phyloP scores from a whole-genome alignment of 2,113 vertebrate genomes.

The Edolisoma coerulescens region DNA sequence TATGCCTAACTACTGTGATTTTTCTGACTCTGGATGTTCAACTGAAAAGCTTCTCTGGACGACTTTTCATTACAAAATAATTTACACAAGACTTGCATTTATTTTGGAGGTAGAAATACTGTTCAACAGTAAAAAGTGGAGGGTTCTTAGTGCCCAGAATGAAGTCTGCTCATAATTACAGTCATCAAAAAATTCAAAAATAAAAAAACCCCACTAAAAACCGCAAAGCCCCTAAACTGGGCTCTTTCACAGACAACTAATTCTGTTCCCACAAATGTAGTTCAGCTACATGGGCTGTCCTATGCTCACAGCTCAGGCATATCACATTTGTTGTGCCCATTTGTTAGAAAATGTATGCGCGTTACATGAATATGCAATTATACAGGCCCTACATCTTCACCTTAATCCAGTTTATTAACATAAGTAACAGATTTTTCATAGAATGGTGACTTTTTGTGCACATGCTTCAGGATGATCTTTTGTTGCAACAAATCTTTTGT shows the following conservation, averaged over 20 bases:
- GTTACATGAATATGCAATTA: neutral
- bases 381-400: neutral
- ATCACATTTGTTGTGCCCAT: neutral
- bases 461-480: neutral
- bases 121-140: neutral
- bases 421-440: neutral
- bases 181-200: neutral
- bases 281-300: neutral
- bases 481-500: neutral
- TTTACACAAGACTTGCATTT: neutral
- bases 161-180: neutral
- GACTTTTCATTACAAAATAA: neutral
- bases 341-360: fast-evolving
- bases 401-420: neutral
- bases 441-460: neutral
- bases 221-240: fast-evolving
- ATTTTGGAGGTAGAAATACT: neutral
- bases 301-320: neutral
- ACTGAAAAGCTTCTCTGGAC: neutral
- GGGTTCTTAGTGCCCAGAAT: neutral
- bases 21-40: neutral
- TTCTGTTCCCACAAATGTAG: neutral
- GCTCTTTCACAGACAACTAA: neutral
- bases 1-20: neutral
- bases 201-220: neutral